These are phyloP conservation scores for Acanthosepion esculentum DNA, from an alignment of 2,888 invertebrate genomes.

Conservation along the genomic window DNA sequence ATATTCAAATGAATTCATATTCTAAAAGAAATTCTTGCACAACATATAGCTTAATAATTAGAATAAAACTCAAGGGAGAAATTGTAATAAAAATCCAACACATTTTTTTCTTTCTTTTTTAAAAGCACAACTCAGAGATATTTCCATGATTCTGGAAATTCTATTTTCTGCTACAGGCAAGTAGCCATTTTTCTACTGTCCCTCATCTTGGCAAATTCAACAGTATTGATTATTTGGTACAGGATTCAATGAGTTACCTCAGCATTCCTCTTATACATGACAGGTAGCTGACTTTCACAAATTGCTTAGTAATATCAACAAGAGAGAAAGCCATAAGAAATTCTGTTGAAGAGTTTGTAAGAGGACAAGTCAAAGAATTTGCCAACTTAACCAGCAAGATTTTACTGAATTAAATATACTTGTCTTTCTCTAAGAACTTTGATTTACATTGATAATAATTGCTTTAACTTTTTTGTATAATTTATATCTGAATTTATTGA, in stretches of 20 bases:
- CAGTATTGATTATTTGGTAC: neutral
- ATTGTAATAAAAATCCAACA: neutral
- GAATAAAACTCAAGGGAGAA: neutral
- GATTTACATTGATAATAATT: too few relatives aligned
- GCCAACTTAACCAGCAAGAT: neutral
- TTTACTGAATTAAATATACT: neutral
- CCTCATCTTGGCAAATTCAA: neutral
- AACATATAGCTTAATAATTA: neutral
- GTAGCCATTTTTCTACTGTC: neutral
- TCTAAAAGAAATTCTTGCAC: neutral
- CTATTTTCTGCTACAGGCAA: constrained; percentile 33
- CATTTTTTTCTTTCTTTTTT: neutral
- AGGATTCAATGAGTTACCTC: neutral
- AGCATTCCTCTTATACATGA: neutral
- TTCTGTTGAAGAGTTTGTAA: neutral
- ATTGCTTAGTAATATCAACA: neutral
- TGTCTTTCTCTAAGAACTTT: neutral
- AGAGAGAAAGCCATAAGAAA: neutral
- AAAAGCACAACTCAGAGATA: neutral
- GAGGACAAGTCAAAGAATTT: neutral
- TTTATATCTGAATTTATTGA: too few relatives aligned
- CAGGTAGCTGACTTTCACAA: neutral
- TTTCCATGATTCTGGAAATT: neutral
- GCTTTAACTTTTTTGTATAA: too few relatives aligned
- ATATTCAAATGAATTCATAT: neutral